phyloP scores from a whole-genome alignment of 2,797 vertebrate genomes.

The Emys orbicularis region DNA sequence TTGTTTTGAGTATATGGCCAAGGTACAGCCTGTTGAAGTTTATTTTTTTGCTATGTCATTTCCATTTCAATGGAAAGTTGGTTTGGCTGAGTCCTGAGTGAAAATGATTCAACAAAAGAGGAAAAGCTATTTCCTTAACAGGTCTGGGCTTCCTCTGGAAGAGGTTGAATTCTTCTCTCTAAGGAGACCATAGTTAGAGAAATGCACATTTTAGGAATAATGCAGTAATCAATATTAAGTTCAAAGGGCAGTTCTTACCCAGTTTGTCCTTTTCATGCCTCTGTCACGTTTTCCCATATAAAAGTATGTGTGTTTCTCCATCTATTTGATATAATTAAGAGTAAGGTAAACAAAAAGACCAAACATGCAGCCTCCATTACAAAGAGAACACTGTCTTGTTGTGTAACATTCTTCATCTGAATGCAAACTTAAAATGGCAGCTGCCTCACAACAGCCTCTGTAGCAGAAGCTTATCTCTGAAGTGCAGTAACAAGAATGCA shows the following conservation, averaged over 20 bases:
- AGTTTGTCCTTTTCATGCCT: not conserved
- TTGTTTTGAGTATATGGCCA: not conserved
- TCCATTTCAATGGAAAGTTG: not conserved
- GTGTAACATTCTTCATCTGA: not conserved
- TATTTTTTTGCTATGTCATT: not conserved
- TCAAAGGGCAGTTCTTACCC: not conserved
- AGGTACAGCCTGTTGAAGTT: not conserved
- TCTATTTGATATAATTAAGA: not conserved
- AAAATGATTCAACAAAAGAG: rapidly evolving
- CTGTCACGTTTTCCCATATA: not conserved
- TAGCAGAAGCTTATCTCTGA: not conserved
- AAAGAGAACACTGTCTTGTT: not conserved
- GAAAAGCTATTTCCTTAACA: not conserved
- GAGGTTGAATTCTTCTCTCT: not conserved
- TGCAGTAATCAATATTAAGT: not conserved
- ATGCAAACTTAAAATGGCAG: not conserved
- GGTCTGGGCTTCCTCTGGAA: not conserved
- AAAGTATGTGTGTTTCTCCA: not conserved
- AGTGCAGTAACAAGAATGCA: not conserved
- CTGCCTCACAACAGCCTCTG: not conserved
- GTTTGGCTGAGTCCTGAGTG: not conserved
- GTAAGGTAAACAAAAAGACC: not conserved
- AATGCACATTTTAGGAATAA: not conserved
- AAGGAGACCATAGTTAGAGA: not conserved
- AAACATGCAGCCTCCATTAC: not conserved